A percentile compares a stretch with the other conserved stretches of the same genome.
Conservation (phyloP, 2,888 invertebrate genomes). For the Chloroclystis v-ata region DNA sequence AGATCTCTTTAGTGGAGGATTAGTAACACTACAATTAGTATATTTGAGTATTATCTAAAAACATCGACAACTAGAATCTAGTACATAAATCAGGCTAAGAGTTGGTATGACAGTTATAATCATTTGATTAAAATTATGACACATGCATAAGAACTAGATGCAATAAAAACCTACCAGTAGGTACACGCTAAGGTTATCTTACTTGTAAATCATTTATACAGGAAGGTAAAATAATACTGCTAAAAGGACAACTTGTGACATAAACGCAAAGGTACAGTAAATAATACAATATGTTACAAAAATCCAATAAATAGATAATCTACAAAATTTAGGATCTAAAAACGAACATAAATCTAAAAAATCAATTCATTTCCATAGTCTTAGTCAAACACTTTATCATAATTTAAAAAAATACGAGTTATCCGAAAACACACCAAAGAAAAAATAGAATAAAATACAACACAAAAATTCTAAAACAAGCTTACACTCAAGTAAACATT, state of each 20-base stretch:
- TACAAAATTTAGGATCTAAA: conserved; percentile 15
- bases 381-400: conserved; percentile 24
- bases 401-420: conserved; percentile 12
- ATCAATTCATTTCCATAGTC: conserved; percentile 3
- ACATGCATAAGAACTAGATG: conserved; percentile 13
- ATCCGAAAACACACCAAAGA: conserved; percentile 54
- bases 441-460: conserved; percentile 46
- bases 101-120: neutral
- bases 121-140: neutral
- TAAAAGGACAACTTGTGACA: conserved; percentile 31
- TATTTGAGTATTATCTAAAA: conserved; percentile 5
- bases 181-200: conserved; percentile 34
- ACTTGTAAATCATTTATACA: conserved; percentile 40
- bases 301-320: conserved; percentile 15
- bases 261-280: neutral
- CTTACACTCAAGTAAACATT: neutral
- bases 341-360: conserved; percentile 11
- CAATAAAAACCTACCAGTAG: neutral
- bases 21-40: neutral
- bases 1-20: conserved; percentile 1
- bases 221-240: conserved; percentile 53
- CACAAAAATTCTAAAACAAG: conserved; percentile 11
- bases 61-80: neutral
- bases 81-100: neutral
- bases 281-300: conserved; percentile 19